Evolutionary conservation across 2,888 invertebrate species (phyloP).

Genomic region (Podabrus alpinus): DNA sequence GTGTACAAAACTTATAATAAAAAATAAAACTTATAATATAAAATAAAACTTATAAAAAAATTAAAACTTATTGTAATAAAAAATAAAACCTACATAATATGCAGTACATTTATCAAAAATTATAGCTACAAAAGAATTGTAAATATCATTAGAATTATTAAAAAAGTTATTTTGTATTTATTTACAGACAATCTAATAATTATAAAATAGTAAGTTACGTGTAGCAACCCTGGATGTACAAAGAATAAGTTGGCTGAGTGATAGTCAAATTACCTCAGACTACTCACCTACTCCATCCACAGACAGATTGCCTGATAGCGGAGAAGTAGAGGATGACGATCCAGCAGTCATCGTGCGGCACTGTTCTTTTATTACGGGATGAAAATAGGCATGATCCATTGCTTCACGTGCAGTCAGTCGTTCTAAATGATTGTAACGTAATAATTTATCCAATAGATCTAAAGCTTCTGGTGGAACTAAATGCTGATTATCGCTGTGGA

Average conservation of each 20-base stretch:
- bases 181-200: not conserved
- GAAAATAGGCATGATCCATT: slow-evolving; percentile 99
- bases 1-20: slow-evolving; percentile 1
- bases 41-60: slow-evolving; percentile 1
- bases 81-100: too few species aligned
- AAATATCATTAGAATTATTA: too few species aligned
- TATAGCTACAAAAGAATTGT: too few species aligned
- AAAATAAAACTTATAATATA: slow-evolving; percentile 21
- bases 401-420: slow-evolving; percentile 98
- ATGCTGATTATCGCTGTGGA: slow-evolving; percentile 98
- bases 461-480: slow-evolving; percentile 99
- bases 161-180: not conserved
- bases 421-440: slow-evolving; percentile 98
- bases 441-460: slow-evolving; percentile 97
- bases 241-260: slow-evolving; percentile 18
- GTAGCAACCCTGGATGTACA: slow-evolving; percentile 28
- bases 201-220: not conserved
- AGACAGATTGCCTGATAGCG: slow-evolving; percentile 66
- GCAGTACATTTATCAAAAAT: too few species aligned
- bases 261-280: slow-evolving; percentile 57
- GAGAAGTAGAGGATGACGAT: slow-evolving; percentile 80
- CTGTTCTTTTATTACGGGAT: slow-evolving; percentile 88
- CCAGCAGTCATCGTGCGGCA: slow-evolving; percentile 68
- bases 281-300: slow-evolving; percentile 63
- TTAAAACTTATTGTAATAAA: not conserved